Percentiles rank a stretch among this genome's conserved stretches.
phyloP scores from a whole-genome alignment of 2,113 vertebrate species.

The Leucosticte australis region DNA sequence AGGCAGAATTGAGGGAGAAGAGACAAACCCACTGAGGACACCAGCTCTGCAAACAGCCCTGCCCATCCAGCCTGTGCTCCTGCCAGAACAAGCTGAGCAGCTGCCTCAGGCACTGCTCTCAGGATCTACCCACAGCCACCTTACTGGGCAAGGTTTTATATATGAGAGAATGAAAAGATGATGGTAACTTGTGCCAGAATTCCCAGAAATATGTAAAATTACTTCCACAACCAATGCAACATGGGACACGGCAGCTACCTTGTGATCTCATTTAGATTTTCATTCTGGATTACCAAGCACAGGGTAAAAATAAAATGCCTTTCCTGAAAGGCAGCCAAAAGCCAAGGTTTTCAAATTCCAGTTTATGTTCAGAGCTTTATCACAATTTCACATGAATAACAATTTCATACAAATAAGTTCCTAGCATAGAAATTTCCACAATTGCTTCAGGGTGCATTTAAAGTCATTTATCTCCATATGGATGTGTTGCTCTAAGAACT shows the following conservation, averaged over 20 bases:
- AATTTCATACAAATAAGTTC: background rate
- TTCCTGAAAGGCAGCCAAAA: conserved; percentile 30
- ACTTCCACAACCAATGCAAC: background rate
- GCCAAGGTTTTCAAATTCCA: background rate
- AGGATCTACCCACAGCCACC: background rate
- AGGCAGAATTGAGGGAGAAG: background rate
- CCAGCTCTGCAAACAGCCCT: background rate
- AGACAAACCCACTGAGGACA: background rate
- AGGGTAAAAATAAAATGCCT: background rate
- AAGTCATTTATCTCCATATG: background rate
- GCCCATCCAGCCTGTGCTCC: background rate
- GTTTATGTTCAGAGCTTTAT: conserved; percentile 1
- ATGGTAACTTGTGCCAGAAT: background rate
- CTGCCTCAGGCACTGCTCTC: background rate
- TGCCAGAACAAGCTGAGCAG: background rate
- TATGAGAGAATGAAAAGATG: background rate
- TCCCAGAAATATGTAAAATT: background rate
- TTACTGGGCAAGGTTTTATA: background rate
- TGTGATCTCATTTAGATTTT: background rate
- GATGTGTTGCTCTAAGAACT: background rate
- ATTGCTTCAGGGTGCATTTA: background rate
- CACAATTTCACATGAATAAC: background rate
- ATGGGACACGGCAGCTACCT: background rate
- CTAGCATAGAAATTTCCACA: background rate
- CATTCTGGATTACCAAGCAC: background rate